These are phyloP conservation scores for Julus scanicus DNA, from an alignment of 2,888 invertebrate species.

Conservation along the genomic window DNA sequence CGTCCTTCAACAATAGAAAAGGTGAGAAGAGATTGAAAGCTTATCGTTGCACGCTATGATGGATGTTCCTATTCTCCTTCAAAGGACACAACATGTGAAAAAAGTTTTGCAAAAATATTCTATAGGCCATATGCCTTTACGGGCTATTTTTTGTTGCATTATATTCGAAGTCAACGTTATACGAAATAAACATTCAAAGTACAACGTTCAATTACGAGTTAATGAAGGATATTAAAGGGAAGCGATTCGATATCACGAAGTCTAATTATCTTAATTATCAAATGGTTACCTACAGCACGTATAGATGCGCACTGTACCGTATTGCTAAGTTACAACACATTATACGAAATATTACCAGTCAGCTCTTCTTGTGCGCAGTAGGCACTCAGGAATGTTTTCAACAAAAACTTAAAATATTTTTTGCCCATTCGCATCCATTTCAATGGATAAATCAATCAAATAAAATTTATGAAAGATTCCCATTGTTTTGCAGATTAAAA, in stretches of 20 bases:
- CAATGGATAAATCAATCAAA: background rate
- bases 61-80: background rate
- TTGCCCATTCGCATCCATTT: background rate
- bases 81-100: background rate
- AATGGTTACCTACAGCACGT: constrained; percentile 21
- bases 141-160: background rate
- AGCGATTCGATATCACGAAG: constrained; percentile 29
- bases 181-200: background rate
- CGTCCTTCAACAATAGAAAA: background rate
- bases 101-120: background rate
- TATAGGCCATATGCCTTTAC: too few species aligned
- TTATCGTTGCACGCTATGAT: background rate
- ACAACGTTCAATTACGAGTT: background rate
- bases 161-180: background rate
- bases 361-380: background rate
- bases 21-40: background rate
- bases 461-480: background rate
- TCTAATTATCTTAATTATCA: constrained; percentile 34
- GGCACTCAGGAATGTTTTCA: constrained; percentile 22
- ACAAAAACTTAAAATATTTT: background rate
- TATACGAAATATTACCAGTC: background rate
- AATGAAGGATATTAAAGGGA: constrained; percentile 4
- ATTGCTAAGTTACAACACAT: background rate
- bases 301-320: background rate
- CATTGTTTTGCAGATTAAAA: too few species aligned